Conservation (phyloP, 2,797 vertebrate species). For the Sebastes oblongus region DNA sequence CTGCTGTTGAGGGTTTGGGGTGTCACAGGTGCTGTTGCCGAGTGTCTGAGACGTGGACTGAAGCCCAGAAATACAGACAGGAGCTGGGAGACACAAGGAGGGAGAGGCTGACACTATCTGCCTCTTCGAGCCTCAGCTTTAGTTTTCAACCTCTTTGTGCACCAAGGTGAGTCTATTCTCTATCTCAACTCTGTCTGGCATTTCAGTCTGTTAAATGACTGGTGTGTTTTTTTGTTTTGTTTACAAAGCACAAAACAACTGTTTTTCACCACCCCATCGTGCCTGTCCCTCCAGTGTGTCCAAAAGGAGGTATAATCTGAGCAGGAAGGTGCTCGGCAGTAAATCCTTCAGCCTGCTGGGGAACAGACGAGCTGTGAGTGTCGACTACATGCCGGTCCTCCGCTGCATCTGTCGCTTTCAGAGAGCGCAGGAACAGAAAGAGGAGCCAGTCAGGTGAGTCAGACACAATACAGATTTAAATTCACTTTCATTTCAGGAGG, state of each 20-base stretch:
- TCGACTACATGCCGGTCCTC: constrained; percentile 89
- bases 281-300: constrained; percentile 66
- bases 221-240: too few species aligned
- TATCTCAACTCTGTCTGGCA: neutral
- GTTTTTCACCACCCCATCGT: neutral
- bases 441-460: constrained; percentile 84
- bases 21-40: constrained; percentile 79
- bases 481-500: neutral
- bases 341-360: constrained; percentile 78
- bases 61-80: constrained; percentile 36
- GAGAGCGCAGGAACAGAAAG: constrained; percentile 79
- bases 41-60: constrained; percentile 72
- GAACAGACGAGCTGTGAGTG: constrained; percentile 81
- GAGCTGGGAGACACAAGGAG: constrained; percentile 48
- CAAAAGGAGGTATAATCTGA: constrained; percentile 77
- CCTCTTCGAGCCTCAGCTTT: constrained; percentile 73
- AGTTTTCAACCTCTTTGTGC: constrained; percentile 61
- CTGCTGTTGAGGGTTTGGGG: constrained; percentile 85
- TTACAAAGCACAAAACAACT: neutral
- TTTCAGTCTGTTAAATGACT: neutral
- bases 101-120: constrained; percentile 52
- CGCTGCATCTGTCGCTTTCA: constrained; percentile 87
- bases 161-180: constrained; percentile 74
- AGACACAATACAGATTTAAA: neutral
- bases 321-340: constrained; percentile 81